These are phyloP conservation scores for Drosophila ficusphila DNA, from an alignment of 1,140 invertebrate genomes.

Conservation along the genomic window DNA sequence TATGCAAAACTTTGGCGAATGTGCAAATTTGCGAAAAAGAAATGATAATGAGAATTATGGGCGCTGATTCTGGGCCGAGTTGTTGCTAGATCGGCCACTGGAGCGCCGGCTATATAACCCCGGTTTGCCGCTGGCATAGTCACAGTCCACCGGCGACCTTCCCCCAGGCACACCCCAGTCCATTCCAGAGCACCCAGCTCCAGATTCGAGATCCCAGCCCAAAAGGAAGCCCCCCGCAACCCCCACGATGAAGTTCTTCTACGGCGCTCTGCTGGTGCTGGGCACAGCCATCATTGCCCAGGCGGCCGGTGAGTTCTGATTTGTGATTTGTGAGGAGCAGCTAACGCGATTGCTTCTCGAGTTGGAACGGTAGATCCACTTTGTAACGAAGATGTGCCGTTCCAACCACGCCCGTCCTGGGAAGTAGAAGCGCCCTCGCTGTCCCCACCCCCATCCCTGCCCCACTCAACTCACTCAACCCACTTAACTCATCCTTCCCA, in stretches of 20 bases:
- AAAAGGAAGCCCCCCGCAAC: not conserved
- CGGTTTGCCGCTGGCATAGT: slow-evolving; percentile 37
- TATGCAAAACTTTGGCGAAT: slow-evolving; percentile 55
- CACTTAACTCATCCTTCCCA: too few relatives aligned
- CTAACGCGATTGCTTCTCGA: too few relatives aligned
- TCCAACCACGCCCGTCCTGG: too few relatives aligned
- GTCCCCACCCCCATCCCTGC: too few relatives aligned
- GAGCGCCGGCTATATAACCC: slow-evolving; percentile 70
- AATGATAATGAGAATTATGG: slow-evolving; percentile 70
- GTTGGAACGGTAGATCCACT: too few relatives aligned
- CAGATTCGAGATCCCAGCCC: too few relatives aligned
- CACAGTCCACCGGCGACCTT: slow-evolving; percentile 68
- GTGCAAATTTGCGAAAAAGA: slow-evolving; percentile 66
- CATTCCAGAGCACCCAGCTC: too few relatives aligned
- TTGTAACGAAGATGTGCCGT: too few relatives aligned
- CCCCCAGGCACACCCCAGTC: slow-evolving; percentile 43
- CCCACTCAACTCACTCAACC: too few relatives aligned
- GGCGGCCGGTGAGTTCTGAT: slow-evolving; percentile 53
- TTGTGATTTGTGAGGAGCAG: too few relatives aligned
- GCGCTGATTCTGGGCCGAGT: slow-evolving; percentile 2
- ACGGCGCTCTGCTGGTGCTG: slow-evolving; percentile 44
- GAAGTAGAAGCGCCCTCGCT: too few relatives aligned
- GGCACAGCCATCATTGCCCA: slow-evolving; percentile 38
- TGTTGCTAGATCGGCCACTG: slow-evolving; percentile 26
- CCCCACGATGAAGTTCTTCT: slow-evolving; percentile 52